These are phyloP conservation scores for Rhamnusium bicolor DNA, from an alignment of 2,888 invertebrate species.

Conservation along the genomic window DNA sequence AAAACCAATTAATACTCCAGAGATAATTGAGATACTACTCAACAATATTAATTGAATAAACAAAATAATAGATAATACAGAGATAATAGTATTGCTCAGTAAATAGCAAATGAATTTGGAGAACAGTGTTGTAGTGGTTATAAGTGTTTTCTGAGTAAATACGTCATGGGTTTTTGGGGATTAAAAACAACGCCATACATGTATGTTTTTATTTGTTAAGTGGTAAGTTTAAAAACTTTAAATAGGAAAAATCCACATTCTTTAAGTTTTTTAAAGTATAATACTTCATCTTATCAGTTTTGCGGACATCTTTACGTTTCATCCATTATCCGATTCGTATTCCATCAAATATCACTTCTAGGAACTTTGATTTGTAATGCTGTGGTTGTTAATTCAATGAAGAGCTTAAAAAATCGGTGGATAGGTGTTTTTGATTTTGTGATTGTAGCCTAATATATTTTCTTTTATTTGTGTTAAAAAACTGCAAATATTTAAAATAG, in stretches of 20 bases:
- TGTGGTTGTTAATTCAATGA: too few species aligned
- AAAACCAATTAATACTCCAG: background rate
- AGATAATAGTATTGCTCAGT: background rate
- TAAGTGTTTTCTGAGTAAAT: background rate
- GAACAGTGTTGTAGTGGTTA: background rate
- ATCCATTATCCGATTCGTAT: too few species aligned
- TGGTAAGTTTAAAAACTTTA: background rate
- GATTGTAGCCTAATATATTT: too few species aligned
- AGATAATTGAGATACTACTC: background rate
- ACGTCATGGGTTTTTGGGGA: background rate
- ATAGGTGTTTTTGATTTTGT: too few species aligned
- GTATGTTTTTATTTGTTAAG: background rate
- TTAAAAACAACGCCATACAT: background rate
- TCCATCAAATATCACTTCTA: too few species aligned
- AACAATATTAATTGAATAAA: background rate
- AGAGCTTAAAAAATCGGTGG: too few species aligned
- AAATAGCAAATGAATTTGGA: background rate
- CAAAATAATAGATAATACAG: background rate
- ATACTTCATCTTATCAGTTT: too few species aligned
- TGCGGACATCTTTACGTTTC: too few species aligned
- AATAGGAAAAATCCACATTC: background rate
- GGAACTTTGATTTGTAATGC: too few species aligned
- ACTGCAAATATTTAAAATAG: too few species aligned
- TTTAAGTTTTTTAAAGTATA: too few species aligned
- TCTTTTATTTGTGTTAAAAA: too few species aligned